Conservation (phyloP, 2,888 invertebrate genomes). For the Calliopum simillimum region DNA sequence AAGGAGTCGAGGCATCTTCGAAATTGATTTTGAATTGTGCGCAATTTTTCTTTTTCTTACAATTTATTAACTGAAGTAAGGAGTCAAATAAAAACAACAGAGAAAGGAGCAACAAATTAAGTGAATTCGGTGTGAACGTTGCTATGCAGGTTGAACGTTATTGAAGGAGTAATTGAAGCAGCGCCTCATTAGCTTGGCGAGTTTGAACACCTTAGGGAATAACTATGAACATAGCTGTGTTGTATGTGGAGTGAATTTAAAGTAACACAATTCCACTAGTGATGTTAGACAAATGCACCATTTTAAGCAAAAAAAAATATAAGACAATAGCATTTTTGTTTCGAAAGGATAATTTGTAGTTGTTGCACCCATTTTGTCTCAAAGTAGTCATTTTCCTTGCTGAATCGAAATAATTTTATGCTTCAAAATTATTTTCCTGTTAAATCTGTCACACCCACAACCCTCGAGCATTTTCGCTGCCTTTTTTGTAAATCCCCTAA, state of each 20-base stretch:
- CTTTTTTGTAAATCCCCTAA: conserved; percentile 48
- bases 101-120: conserved; percentile 4
- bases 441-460: neutral
- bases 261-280: no score
- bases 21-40: conserved; percentile 49
- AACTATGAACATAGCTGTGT: neutral
- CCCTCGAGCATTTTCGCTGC: conserved; percentile 30
- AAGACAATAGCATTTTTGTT: no score
- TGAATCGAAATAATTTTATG: no score
- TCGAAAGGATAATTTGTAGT: no score
- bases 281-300: no score
- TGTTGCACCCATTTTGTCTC: no score
- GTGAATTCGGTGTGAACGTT: conserved; percentile 3
- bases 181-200: conserved; percentile 5
- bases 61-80: conserved; percentile 46
- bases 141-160: neutral
- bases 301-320: no score
- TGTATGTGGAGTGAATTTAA: neutral
- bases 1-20: conserved; percentile 17
- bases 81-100: neutral
- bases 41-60: conserved; percentile 43
- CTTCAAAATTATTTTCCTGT: no score
- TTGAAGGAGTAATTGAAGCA: neutral
- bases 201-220: neutral
- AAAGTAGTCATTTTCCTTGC: no score